These are phyloP conservation scores for Prunella strophiata DNA, from an alignment of 2,797 vertebrate species.

Conservation along the genomic window DNA sequence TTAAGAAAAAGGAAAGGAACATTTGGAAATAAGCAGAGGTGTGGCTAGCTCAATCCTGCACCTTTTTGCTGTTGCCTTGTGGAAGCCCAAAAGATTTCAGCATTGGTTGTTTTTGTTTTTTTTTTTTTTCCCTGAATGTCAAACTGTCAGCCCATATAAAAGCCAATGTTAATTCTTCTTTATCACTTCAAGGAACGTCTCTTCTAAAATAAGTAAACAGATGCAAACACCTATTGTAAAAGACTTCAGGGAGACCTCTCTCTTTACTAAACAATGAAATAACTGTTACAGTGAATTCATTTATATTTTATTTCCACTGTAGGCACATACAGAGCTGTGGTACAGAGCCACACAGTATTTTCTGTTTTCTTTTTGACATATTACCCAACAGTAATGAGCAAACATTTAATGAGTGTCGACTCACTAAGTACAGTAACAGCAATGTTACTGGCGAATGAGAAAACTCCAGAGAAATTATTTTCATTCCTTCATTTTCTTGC, in stretches of 20 bases:
- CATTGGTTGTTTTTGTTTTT: neutral
- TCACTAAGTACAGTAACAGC: slow-evolving; percentile 25
- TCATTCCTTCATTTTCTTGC: slow-evolving; percentile 48
- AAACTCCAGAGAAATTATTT: slow-evolving; percentile 23
- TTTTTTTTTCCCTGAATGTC: neutral
- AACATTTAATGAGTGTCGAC: slow-evolving; percentile 42
- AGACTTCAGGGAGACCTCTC: neutral
- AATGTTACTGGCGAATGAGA: slow-evolving; percentile 23
- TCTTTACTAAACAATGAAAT: neutral
- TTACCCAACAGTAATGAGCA: slow-evolving; percentile 51
- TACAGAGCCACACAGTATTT: neutral
- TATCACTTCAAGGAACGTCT: neutral
- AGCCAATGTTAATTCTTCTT: slow-evolving; percentile 2
- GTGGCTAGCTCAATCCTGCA: slow-evolving; percentile 23
- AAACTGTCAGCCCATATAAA: neutral
- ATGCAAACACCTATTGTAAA: neutral
- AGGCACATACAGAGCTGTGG: neutral
- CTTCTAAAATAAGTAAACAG: neutral
- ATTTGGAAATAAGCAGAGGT: slow-evolving; percentile 2
- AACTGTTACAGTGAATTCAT: neutral
- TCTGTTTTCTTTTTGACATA: slow-evolving; percentile 19
- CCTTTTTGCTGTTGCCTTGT: neutral
- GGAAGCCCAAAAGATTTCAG: neutral
- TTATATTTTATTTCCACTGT: neutral
- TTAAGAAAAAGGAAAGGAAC: neutral